These are phyloP conservation scores for Clarias macrocephalus DNA, from an alignment of 2,113 vertebrate species.

Conservation along the genomic window DNA sequence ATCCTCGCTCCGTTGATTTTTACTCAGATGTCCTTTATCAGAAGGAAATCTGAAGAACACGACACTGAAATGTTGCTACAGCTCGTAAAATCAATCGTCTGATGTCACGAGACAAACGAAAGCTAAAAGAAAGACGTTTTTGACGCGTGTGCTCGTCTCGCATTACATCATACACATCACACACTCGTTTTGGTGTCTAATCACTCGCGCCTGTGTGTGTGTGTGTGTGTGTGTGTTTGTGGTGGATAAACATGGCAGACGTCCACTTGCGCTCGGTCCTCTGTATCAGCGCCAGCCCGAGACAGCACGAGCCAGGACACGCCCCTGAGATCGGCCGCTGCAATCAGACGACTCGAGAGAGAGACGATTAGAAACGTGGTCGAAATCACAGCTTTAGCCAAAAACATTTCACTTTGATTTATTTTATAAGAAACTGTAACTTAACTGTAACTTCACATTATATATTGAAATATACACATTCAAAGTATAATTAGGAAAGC, in stretches of 20 bases:
- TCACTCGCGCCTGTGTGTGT: background rate
- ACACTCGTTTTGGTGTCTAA: background rate
- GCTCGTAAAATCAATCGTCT: background rate
- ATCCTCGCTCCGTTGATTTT: background rate
- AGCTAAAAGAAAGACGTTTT: background rate
- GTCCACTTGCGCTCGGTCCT: background rate
- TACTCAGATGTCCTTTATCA: background rate
- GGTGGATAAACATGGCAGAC: background rate
- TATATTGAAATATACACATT: background rate
- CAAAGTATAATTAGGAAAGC: background rate
- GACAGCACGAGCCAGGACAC: no score
- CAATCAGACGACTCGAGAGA: no score
- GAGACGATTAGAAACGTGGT: no score
- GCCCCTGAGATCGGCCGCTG: no score
- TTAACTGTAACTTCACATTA: background rate
- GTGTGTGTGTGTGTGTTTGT: background rate
- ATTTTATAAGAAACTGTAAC: background rate
- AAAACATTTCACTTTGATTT: background rate
- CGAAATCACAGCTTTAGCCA: background rate
- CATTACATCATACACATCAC: background rate
- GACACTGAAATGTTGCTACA: background rate
- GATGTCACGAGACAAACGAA: background rate
- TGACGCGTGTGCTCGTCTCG: background rate
- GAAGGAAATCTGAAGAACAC: background rate
- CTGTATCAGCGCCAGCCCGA: background rate